Percentiles rank a stretch among this genome's conserved stretches.
Evolutionary conservation across 1,140 invertebrate genomes (phyloP).

Genomic region (Cydia splendana): DNA sequence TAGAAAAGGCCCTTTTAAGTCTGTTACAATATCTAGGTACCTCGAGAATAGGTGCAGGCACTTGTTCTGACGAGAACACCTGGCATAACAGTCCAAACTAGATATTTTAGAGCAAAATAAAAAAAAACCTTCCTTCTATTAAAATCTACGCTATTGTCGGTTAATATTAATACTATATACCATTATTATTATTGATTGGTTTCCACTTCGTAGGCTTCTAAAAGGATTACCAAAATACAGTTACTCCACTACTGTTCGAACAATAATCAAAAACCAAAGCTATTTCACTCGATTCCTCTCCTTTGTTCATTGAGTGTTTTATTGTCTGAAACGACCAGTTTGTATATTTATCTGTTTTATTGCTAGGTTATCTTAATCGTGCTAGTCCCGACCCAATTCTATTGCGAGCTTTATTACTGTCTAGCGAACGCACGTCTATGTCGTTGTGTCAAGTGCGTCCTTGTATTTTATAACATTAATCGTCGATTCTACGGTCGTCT

Average conservation of each 20-base stretch:
- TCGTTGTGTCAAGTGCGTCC: background rate
- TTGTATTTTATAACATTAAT: background rate
- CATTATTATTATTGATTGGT: too few species aligned
- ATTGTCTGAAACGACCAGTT: conserved; percentile 8
- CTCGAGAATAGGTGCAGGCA: too few species aligned
- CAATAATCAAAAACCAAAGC: background rate
- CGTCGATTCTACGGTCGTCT: too few species aligned
- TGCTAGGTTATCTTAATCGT: conserved; percentile 30
- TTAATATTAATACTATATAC: background rate
- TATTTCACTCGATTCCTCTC: background rate
- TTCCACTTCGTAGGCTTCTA: background rate
- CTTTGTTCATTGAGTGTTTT: conserved; percentile 10
- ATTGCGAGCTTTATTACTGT: conserved; percentile 14
- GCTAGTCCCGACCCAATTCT: conserved; percentile 12
- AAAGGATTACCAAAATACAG: background rate
- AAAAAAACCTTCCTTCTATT: too few species aligned
- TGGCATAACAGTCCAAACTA: too few species aligned
- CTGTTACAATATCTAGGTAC: too few species aligned
- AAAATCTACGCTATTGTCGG: background rate
- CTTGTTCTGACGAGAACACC: too few species aligned
- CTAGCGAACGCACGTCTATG: background rate
- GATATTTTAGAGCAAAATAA: too few species aligned
- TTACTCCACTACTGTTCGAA: background rate
- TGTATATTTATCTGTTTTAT: conserved; percentile 17
- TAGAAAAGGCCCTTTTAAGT: too few species aligned